Conservation (phyloP, 1,140 invertebrate genomes). For the Hyles vespertilio region DNA sequence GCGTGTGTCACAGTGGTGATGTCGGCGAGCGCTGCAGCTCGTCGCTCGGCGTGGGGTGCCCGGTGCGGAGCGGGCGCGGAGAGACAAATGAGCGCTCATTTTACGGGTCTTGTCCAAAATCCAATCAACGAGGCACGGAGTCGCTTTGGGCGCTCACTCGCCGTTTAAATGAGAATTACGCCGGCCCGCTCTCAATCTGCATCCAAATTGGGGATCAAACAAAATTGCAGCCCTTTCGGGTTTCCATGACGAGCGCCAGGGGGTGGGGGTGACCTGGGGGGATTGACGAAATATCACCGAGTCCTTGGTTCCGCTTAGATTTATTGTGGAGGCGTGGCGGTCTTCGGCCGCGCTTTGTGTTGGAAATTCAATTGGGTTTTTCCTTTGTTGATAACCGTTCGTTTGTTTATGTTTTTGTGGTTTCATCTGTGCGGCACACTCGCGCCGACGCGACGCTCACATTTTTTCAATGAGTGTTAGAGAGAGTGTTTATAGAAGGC, state of each 20-base stretch:
- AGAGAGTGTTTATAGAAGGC: too few relatives aligned
- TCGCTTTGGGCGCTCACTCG: conserved; percentile 7
- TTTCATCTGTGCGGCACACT: neutral
- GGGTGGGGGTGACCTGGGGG: neutral
- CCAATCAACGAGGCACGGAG: conserved; percentile 24
- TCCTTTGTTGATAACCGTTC: conserved; percentile 9
- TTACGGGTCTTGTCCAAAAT: conserved; percentile 17
- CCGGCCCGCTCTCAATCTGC: conserved; percentile 28
- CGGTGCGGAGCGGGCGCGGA: neutral
- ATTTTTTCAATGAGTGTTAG: too few relatives aligned
- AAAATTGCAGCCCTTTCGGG: conserved; percentile 25
- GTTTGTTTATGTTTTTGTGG: conserved; percentile 1
- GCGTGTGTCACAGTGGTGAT: neutral
- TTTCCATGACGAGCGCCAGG: neutral
- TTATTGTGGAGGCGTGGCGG: conserved; percentile 6
- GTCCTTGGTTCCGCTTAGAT: conserved; percentile 6
- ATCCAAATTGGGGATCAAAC: conserved; percentile 44
- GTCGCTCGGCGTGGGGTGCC: too few relatives aligned
- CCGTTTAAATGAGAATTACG: conserved; percentile 32
- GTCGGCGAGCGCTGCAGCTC: neutral
- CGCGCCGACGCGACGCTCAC: neutral
- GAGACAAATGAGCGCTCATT: conserved; percentile 6
- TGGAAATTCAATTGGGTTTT: conserved; percentile 10
- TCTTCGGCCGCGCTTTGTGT: conserved; percentile 3
- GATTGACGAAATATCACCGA: conserved; percentile 1